Evolutionary conservation across 2,888 invertebrate species (phyloP).

Genomic region (Drosophila paramelanica): DNA sequence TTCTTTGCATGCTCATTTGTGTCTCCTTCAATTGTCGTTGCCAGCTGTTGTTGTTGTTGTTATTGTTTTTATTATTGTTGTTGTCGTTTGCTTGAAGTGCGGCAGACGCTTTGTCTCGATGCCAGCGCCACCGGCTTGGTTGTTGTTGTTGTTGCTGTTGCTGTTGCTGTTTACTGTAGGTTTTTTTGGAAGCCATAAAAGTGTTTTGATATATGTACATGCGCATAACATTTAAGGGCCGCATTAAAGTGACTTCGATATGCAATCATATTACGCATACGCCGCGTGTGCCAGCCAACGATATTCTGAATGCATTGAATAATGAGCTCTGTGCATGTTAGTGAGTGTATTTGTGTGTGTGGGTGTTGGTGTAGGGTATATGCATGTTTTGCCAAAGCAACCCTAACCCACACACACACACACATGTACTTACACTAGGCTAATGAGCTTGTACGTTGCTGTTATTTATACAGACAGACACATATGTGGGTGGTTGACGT

Average conservation of each 20-base stretch:
- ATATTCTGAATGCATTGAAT: slow-evolving; percentile 34
- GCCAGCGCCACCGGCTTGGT: slow-evolving; percentile 39
- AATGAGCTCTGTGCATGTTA: slow-evolving; percentile 43
- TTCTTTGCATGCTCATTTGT: slow-evolving; percentile 77
- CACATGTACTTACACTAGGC: not conserved
- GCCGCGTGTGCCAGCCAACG: slow-evolving; percentile 24
- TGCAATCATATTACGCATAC: slow-evolving; percentile 53
- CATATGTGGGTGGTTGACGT: slow-evolving; percentile 13
- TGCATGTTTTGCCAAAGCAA: slow-evolving; percentile 10
- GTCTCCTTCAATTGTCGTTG: slow-evolving; percentile 77
- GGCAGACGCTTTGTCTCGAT: slow-evolving; percentile 50
- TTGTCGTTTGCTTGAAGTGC: slow-evolving; percentile 44
- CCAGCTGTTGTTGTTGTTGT: slow-evolving; percentile 22
- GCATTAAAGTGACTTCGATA: slow-evolving; percentile 27
- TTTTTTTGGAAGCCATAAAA: slow-evolving; percentile 59
- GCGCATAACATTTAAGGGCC: slow-evolving; percentile 31
- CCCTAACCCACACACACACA: slow-evolving; percentile 4
- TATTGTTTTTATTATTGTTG: slow-evolving; percentile 19
- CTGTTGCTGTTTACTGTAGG: slow-evolving; percentile 38
- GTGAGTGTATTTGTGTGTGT: slow-evolving; percentile 1
- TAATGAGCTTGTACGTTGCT: slow-evolving; percentile 14
- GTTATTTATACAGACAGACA: not conserved
- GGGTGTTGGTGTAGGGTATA: not conserved
- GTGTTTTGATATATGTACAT: slow-evolving; percentile 54
- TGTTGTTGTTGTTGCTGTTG: slow-evolving; percentile 8